A percentile compares a stretch with the other conserved stretches of the same genome.
Conservation (phyloP, 2,888 invertebrate genomes). For the Drosophila monieri region DNA sequence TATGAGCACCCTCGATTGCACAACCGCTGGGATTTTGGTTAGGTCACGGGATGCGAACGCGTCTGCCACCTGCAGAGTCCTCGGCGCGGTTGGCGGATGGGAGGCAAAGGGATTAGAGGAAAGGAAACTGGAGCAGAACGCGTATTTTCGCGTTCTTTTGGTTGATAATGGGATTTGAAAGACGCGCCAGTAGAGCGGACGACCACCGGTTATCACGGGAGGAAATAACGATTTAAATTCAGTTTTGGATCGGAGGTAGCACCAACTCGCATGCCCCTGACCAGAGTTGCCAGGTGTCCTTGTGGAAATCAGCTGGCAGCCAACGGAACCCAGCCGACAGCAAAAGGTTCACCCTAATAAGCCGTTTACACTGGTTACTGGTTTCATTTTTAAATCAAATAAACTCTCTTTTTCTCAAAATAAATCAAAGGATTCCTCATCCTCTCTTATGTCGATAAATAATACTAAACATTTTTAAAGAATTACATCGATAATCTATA, state of each 20-base stretch:
- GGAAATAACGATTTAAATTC: not conserved
- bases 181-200: constrained; percentile 16
- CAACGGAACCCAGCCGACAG: not conserved
- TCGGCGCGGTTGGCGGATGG: not conserved
- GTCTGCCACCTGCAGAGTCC: constrained; percentile 10
- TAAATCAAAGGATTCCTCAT: not conserved
- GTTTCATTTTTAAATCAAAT: not conserved
- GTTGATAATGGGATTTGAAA: constrained; percentile 9
- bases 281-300: too few species aligned
- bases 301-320: too few species aligned
- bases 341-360: not conserved
- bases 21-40: constrained; percentile 33
- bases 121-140: constrained; percentile 8
- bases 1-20: constrained; percentile 26
- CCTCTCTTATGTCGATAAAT: too few species aligned
- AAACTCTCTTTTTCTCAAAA: not conserved
- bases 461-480: too few species aligned
- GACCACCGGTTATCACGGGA: constrained; percentile 21
- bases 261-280: not conserved
- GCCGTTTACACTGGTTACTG: not conserved
- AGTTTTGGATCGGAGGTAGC: not conserved
- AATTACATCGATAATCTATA: not conserved
- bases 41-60: not conserved
- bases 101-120: not conserved
- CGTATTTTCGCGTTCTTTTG: constrained; percentile 14